Evolutionary conservation across 2,113 vertebrate genomes (phyloP).

Genomic region (Litocranius walleri): DNA sequence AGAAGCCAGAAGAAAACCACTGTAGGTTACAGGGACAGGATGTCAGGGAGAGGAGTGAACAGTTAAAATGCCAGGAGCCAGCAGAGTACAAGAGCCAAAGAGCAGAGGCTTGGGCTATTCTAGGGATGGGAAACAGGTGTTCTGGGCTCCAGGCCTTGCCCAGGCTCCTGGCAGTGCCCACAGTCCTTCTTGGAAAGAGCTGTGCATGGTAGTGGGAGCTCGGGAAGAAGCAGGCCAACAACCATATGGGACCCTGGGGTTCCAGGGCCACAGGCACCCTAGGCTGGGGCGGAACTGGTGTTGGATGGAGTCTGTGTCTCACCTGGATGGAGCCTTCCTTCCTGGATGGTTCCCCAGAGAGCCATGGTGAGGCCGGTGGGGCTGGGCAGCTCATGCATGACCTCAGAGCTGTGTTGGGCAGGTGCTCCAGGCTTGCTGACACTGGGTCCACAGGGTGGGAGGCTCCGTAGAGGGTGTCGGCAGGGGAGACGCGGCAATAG

Average conservation of each 20-base stretch:
- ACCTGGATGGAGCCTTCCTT: conserved; percentile 18
- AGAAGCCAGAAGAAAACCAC: background rate
- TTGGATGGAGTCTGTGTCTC: background rate
- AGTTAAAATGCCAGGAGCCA: background rate
- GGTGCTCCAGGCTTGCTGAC: background rate
- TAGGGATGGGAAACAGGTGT: background rate
- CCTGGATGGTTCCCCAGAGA: background rate
- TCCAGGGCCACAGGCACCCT: background rate
- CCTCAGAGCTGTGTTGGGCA: background rate
- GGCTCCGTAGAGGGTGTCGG: background rate
- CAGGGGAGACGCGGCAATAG: background rate
- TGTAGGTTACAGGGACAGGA: background rate
- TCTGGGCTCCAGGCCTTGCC: background rate
- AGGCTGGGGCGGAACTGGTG: background rate
- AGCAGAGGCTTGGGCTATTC: background rate
- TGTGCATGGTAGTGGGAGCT: background rate
- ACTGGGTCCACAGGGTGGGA: accelerated
- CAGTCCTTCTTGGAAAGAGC: background rate
- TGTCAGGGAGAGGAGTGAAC: background rate
- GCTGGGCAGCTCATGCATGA: accelerated
- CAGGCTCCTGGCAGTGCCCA: no score
- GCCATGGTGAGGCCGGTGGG: background rate
- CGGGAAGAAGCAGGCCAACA: background rate
- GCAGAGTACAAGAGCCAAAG: background rate
- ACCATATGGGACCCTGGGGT: background rate